These are phyloP conservation scores for Aldabrachelys gigantea DNA, from an alignment of 2,113 vertebrate genomes.

Conservation along the genomic window DNA sequence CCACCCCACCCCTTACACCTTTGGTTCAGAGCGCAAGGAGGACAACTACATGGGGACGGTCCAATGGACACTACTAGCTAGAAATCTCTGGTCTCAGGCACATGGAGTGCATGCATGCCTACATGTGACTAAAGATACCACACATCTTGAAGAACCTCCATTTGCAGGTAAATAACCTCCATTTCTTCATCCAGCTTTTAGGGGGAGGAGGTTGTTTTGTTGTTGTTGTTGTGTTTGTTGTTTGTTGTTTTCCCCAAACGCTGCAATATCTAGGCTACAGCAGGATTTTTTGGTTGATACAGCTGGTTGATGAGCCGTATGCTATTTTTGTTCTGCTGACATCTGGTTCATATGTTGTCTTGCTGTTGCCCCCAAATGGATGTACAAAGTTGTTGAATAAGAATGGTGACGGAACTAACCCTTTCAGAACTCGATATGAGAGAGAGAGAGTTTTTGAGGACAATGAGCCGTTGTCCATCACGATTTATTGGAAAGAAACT, in stretches of 20 bases:
- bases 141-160: neutral
- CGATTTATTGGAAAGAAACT: neutral
- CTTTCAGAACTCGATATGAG: neutral
- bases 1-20: neutral
- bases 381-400: constrained; percentile 18
- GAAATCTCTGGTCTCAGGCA: neutral
- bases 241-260: neutral
- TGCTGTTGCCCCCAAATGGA: neutral
- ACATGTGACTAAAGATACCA: neutral
- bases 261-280: neutral
- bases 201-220: no score
- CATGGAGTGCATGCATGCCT: neutral
- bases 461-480: neutral
- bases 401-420: neutral
- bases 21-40: neutral
- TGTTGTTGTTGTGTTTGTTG: no score
- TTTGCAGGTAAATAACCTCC: neutral
- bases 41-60: neutral
- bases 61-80: neutral
- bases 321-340: neutral
- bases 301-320: neutral
- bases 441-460: neutral
- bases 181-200: neutral
- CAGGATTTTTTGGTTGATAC: neutral
- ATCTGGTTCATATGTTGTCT: neutral